phyloP scores from a whole-genome alignment of 2,113 vertebrate genomes.

The Falco punctatus region DNA sequence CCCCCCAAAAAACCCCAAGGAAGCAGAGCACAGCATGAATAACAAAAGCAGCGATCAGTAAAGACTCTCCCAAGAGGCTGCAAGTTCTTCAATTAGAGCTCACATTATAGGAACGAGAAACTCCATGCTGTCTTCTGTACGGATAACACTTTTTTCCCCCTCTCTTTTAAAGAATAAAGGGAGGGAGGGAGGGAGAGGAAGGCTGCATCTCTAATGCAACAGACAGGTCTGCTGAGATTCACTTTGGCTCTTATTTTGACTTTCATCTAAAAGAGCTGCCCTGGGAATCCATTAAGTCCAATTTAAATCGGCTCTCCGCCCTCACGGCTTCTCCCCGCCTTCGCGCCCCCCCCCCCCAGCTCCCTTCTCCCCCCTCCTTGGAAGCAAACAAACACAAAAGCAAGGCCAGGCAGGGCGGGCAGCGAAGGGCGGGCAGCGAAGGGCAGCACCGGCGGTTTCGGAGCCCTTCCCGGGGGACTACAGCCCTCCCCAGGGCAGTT shows the following conservation, averaged over 20 bases:
- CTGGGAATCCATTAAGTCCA: constrained; percentile 70
- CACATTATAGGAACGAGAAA: constrained; percentile 69
- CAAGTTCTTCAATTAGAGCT: constrained; percentile 72
- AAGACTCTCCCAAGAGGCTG: constrained; percentile 65
- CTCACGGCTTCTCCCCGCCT: constrained; percentile 37
- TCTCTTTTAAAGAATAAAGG: constrained; percentile 53
- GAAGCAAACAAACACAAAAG: constrained; percentile 61
- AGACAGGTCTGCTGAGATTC: constrained; percentile 73
- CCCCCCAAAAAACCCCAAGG: not conserved
- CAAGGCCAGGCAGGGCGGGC: constrained; percentile 37
- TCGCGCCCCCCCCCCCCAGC: not conserved
- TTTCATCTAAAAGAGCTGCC: constrained; percentile 73
- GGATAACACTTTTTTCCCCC: constrained; percentile 37
- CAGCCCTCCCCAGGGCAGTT: not conserved
- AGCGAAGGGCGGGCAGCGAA: not conserved
- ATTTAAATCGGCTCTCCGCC: constrained; percentile 61
- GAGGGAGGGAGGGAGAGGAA: constrained; percentile 23
- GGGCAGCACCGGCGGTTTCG: not conserved
- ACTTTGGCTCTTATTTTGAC: constrained; percentile 73
- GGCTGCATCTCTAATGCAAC: constrained; percentile 61
- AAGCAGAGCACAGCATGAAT: constrained; percentile 27
- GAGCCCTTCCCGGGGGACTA: not conserved
- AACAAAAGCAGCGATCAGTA: constrained; percentile 62
- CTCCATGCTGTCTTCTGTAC: constrained; percentile 51
- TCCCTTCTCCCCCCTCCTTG: not conserved